Conservation (phyloP, 1,140 invertebrate genomes). For the Caenorhabditis elegans region WBcel235 BX284603.4:9018501-9019000, state of each 20-base stretch:
- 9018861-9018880: conserved; percentile 3
- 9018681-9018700: background rate
- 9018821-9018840: background rate
- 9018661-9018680: background rate
- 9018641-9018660: background rate
- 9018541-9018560: background rate
- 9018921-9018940: background rate
- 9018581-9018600: background rate
- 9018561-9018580: background rate
- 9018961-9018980: background rate
- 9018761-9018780: conserved; percentile 3
- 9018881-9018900: background rate
- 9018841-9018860: background rate
- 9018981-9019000: background rate
- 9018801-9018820: background rate
- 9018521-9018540: background rate
- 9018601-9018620: background rate
- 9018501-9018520: background rate
- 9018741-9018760: background rate
- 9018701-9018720: background rate
- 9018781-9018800: background rate
- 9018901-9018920: background rate
- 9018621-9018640: background rate
- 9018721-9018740: background rate
- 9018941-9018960: background rate